Conservation (phyloP, 2,113 vertebrate genomes). For the Rynchops niger region DNA sequence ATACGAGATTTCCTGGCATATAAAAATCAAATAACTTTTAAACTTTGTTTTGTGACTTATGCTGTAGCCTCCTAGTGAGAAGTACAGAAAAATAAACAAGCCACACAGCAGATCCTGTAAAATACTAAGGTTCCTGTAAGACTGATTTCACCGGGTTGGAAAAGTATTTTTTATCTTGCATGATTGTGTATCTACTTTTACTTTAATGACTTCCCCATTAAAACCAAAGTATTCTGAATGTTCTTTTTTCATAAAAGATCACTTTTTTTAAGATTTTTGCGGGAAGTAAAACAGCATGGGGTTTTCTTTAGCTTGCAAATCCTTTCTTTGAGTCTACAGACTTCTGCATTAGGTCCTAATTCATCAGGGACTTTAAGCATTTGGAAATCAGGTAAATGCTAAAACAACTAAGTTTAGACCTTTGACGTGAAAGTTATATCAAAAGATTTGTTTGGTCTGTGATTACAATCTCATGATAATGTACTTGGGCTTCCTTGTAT, state of each 20-base stretch:
- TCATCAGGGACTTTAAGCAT: neutral
- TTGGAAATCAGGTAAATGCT: neutral
- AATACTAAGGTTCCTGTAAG: neutral
- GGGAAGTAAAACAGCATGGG: neutral
- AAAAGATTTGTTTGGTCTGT: neutral
- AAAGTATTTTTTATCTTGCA: neutral
- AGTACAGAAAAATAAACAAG: neutral
- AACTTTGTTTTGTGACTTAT: neutral
- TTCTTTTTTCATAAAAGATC: neutral
- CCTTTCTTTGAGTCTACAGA: neutral
- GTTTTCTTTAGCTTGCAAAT: neutral
- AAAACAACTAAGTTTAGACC: neutral
- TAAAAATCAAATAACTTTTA: neutral
- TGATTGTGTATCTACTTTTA: neutral
- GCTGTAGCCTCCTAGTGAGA: neutral
- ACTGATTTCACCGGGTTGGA: neutral
- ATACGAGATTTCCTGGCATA: neutral
- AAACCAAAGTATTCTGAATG: neutral
- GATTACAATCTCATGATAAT: neutral
- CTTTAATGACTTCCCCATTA: neutral
- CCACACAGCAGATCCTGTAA: neutral
- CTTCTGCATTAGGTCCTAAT: neutral
- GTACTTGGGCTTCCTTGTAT: neutral
- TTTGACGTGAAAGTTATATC: neutral
- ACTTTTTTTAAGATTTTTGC: neutral